Evolutionary conservation across 2,888 invertebrate species (phyloP).

Genomic region (Ptychoptera albimana): DNA sequence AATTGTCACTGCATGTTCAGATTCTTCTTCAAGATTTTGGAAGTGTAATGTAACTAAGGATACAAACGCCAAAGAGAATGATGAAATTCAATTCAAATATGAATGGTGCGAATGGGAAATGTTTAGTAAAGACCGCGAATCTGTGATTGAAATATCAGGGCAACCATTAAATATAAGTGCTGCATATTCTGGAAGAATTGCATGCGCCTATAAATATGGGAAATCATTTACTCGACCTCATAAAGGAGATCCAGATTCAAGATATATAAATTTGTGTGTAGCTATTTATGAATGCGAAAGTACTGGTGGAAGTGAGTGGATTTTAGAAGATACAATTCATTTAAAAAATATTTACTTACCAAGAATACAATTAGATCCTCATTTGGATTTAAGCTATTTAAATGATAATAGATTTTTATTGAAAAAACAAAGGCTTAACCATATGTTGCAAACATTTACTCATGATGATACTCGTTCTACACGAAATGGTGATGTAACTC

Average conservation of each 20-base stretch:
- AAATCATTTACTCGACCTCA: slow-evolving; percentile 74
- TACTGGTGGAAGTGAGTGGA: slow-evolving; percentile 89
- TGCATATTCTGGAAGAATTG: slow-evolving; percentile 93
- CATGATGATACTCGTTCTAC: slow-evolving; percentile 53
- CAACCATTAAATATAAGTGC: slow-evolving; percentile 88
- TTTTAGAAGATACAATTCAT: slow-evolving; percentile 89
- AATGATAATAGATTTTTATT: slow-evolving; percentile 65
- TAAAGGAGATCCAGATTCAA: slow-evolving; percentile 55
- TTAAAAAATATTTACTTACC: slow-evolving; percentile 82
- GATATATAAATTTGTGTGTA: slow-evolving; percentile 81
- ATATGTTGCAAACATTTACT: slow-evolving; percentile 66
- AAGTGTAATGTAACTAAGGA: slow-evolving; percentile 49
- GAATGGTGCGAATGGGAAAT: slow-evolving; percentile 83
- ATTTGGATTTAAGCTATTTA: slow-evolving; percentile 67
- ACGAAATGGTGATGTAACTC: slow-evolving; percentile 33
- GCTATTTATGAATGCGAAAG: slow-evolving; percentile 99
- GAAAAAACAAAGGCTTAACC: slow-evolving; percentile 67
- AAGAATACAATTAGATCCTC: slow-evolving; percentile 62
- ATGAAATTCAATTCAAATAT: slow-evolving; percentile 33
- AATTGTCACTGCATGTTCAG: slow-evolving; percentile 88
- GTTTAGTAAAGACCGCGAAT: slow-evolving; percentile 54
- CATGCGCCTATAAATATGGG: slow-evolving; percentile 92
- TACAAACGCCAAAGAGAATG: slow-evolving; percentile 10
- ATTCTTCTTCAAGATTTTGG: slow-evolving; percentile 79
- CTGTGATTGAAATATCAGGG: slow-evolving; percentile 56